phyloP scores from a whole-genome alignment of 2,797 vertebrate species.

The Enteromius unitaeniatus region DNA sequence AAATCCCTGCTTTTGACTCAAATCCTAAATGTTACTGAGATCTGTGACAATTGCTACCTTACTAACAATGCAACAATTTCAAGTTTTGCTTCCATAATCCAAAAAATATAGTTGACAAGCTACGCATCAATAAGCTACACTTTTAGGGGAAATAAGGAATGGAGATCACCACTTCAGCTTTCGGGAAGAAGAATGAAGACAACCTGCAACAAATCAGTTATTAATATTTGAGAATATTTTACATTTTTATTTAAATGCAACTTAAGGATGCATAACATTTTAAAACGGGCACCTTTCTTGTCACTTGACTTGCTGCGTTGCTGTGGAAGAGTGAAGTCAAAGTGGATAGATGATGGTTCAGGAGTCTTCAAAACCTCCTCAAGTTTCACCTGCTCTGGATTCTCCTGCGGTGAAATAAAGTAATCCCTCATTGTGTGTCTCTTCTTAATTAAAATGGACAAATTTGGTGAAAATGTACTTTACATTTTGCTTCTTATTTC shows the following conservation, averaged over 20 bases:
- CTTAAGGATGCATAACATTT: neutral
- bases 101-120: neutral
- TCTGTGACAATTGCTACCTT: neutral
- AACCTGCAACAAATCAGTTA: constrained; percentile 64
- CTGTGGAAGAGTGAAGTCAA: constrained; percentile 70
- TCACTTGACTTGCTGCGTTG: constrained; percentile 69
- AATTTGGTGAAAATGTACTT: neutral
- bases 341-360: constrained; percentile 38
- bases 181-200: constrained; percentile 42
- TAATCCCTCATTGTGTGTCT: too few relatives aligned
- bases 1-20: neutral
- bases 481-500: neutral
- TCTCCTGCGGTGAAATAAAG: constrained; percentile 57
- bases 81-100: neutral
- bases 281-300: constrained; percentile 59
- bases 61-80: neutral
- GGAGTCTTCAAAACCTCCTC: constrained; percentile 77
- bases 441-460: neutral
- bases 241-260: neutral
- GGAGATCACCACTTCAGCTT: constrained; percentile 69
- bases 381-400: constrained; percentile 71
- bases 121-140: neutral
- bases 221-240: neutral
- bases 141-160: neutral
- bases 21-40: neutral